A percentile compares a stretch with the other conserved stretches of the same genome.
phyloP scores from a whole-genome alignment of 2,797 vertebrate species.

The Knipowitschia caucasica region DNA sequence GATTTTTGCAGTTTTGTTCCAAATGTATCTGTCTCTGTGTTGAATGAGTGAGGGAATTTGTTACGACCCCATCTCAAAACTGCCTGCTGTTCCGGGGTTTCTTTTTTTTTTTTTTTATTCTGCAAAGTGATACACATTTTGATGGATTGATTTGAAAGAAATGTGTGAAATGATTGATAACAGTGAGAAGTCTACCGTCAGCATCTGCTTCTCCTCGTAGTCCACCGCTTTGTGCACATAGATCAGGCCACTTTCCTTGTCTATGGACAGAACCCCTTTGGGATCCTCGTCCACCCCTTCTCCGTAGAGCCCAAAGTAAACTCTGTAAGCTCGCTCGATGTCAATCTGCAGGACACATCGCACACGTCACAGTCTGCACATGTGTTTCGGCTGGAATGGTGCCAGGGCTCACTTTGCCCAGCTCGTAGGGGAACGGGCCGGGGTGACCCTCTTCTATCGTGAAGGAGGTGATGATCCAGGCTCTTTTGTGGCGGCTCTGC shows the following conservation, averaged over 20 bases:
- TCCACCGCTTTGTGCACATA: constrained; percentile 55
- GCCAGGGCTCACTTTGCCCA: constrained; percentile 58
- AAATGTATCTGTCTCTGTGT: too few species aligned
- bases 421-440: constrained; percentile 64
- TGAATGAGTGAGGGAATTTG: too few species aligned
- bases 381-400: neutral
- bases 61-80: too few species aligned
- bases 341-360: constrained; percentile 38
- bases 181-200: constrained; percentile 32
- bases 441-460: constrained; percentile 62
- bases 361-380: neutral
- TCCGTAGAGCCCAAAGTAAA: constrained; percentile 53
- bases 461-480: constrained; percentile 69
- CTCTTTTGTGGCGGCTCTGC: constrained; percentile 49
- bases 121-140: too few species aligned
- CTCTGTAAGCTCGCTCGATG: constrained; percentile 13
- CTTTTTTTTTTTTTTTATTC: too few species aligned
- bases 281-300: constrained; percentile 67
- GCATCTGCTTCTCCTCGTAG: constrained; percentile 41
- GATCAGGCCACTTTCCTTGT: constrained; percentile 38
- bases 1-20: too few species aligned
- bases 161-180: neutral
- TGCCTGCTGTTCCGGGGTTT: too few species aligned
- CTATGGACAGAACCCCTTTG: constrained; percentile 59
- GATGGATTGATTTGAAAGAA: neutral